Evolutionary conservation across 35 echinoderm and acorn worm species (phyloP).

Genomic region (Lytechinus variegatus): DNA sequence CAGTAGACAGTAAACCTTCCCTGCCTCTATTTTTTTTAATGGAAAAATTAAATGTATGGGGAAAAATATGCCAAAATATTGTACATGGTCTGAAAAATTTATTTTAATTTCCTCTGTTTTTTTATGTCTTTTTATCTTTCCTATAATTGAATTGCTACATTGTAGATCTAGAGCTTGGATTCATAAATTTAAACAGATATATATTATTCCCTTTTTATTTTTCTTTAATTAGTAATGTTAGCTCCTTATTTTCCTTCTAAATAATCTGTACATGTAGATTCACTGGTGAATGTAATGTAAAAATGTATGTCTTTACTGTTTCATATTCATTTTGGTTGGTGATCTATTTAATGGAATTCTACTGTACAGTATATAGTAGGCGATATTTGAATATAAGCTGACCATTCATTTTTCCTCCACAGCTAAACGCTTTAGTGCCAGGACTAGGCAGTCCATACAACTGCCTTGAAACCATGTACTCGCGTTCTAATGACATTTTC

Average conservation of each 20-base stretch:
- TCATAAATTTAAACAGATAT: not conserved
- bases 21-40: too few relatives aligned
- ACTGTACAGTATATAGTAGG: not conserved
- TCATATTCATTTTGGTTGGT: not conserved
- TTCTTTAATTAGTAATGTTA: not conserved
- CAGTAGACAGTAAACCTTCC: too few relatives aligned
- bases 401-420: slow-evolving; percentile 8
- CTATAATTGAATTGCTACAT: not conserved
- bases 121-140: too few relatives aligned
- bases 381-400: not conserved
- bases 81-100: too few relatives aligned
- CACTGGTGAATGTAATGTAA: not conserved
- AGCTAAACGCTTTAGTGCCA: not conserved
- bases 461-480: slow-evolving; percentile 16
- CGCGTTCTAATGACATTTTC: slow-evolving; percentile 14
- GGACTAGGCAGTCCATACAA: not conserved
- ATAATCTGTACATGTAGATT: not conserved
- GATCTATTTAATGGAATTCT: not conserved
- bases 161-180: not conserved
- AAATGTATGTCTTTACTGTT: not conserved
- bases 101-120: too few relatives aligned
- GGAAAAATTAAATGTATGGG: too few relatives aligned
- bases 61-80: too few relatives aligned
- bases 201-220: not conserved
- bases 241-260: not conserved